phyloP scores from a whole-genome alignment of 2,888 invertebrate species.

The Philereme transversata region DNA sequence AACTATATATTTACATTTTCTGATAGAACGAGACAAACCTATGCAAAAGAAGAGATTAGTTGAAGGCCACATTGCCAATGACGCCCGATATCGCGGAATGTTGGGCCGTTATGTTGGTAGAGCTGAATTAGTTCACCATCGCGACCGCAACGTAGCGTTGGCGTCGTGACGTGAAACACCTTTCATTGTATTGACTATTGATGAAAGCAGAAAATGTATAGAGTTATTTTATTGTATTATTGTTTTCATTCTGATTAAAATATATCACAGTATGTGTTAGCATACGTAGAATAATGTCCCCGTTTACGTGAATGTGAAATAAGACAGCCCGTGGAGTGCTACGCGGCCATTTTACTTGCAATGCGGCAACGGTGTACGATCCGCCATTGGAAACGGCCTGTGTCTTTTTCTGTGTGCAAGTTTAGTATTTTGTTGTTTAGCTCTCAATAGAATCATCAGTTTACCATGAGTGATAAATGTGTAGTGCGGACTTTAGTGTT shows the following conservation, averaged over 20 bases:
- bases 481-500: conserved; percentile 84
- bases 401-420: conserved; percentile 86
- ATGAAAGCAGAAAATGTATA: conserved; percentile 86
- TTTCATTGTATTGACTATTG: conserved; percentile 90
- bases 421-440: conserved; percentile 81
- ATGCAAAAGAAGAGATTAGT: conserved; percentile 59
- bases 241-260: conserved; percentile 79
- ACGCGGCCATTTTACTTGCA: conserved; percentile 89
- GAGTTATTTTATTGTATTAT: conserved; percentile 86
- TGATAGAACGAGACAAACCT: conserved; percentile 55
- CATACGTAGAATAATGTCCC: conserved; percentile 81
- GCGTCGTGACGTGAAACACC: conserved; percentile 87
- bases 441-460: conserved; percentile 78
- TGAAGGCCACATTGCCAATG: conserved; percentile 77
- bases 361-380: conserved; percentile 89
- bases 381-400: conserved; percentile 89
- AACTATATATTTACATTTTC: conserved; percentile 9
- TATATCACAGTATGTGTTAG: conserved; percentile 78
- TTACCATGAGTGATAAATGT: conserved; percentile 83
- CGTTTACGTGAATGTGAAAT: conserved; percentile 81
- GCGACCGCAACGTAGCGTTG: conserved; percentile 84
- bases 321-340: conserved; percentile 82
- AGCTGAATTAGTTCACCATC: conserved; percentile 80
- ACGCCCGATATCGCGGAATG: conserved; percentile 77
- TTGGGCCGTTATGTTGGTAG: conserved; percentile 69